These are phyloP conservation scores for Magallana angulata DNA, from an alignment of 1,140 invertebrate species.

Conservation along the genomic window DNA sequence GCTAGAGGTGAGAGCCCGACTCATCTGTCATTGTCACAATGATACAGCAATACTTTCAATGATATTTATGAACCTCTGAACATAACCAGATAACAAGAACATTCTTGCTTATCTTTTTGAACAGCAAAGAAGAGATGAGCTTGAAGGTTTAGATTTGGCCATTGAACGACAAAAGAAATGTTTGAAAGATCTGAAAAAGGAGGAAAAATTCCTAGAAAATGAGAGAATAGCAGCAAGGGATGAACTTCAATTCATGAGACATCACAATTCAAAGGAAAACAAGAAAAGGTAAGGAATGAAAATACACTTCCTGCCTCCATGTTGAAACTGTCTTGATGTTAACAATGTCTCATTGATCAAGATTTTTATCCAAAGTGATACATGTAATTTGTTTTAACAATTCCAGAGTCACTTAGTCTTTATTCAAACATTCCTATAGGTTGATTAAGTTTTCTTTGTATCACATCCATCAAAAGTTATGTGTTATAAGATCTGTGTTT, in stretches of 20 bases:
- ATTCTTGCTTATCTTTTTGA: background rate
- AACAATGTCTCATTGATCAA: too few species aligned
- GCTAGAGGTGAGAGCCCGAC: slow-evolving; percentile 63
- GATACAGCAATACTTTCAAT: background rate
- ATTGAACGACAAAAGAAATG: slow-evolving; percentile 78
- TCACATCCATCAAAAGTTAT: too few species aligned
- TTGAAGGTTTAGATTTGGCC: slow-evolving; percentile 77
- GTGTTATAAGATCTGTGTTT: too few species aligned
- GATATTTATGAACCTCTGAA: too few species aligned
- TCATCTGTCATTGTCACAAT: background rate
- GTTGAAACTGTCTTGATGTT: too few species aligned
- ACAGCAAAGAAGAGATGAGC: slow-evolving; percentile 74
- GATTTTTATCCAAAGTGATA: too few species aligned
- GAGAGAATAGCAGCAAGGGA: slow-evolving; percentile 66
- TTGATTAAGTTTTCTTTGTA: too few species aligned
- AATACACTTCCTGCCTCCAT: background rate
- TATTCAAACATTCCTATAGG: too few species aligned
- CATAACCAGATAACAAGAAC: too few species aligned
- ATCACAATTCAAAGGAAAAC: slow-evolving; percentile 58
- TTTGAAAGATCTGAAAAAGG: slow-evolving; percentile 68
- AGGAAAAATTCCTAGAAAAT: slow-evolving; percentile 68
- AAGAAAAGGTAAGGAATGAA: slow-evolving; percentile 56
- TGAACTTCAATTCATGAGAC: slow-evolving; percentile 66
- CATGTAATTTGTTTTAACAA: too few species aligned
- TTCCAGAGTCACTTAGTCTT: too few species aligned